Conservation (phyloP, 2,113 vertebrate genomes). For the Heterotis niloticus region DNA sequence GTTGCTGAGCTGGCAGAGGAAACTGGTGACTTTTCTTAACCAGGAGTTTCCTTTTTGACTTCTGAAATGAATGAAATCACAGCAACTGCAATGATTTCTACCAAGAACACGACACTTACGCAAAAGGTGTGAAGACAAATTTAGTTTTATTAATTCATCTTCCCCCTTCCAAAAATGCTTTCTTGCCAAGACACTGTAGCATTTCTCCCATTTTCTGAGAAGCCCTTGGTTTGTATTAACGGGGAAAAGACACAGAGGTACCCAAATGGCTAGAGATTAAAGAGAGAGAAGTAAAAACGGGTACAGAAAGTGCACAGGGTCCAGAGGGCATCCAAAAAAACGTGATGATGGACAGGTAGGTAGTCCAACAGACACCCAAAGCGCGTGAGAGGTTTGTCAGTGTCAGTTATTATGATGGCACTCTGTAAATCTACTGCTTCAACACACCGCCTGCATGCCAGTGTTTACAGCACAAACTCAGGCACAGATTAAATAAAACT, state of each 20-base stretch:
- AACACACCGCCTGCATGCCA: not conserved
- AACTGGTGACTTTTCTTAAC: too few relatives aligned
- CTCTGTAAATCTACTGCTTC: constrained; percentile 22
- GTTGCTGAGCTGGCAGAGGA: not conserved
- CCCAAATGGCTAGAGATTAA: not conserved
- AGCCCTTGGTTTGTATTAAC: constrained; percentile 44
- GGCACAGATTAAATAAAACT: constrained; percentile 21
- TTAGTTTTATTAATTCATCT: constrained; percentile 39
- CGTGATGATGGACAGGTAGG: not conserved
- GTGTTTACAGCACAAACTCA: constrained; percentile 26
- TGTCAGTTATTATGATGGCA: constrained; percentile 30
- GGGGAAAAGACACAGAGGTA: constrained; percentile 26
- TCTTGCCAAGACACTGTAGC: constrained; percentile 25
- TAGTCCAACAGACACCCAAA: not conserved
- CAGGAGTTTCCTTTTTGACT: not conserved
- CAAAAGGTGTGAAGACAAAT: not conserved
- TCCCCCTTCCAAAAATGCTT: constrained; percentile 23
- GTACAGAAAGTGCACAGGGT: not conserved
- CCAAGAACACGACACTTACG: not conserved
- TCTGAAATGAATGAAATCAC: not conserved
- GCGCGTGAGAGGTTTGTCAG: constrained; percentile 1
- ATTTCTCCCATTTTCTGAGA: constrained; percentile 26
- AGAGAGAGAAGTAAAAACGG: not conserved
- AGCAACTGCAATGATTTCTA: not conserved
- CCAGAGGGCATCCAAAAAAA: not conserved